Evolutionary conservation across 2,797 vertebrate genomes (phyloP).

Genomic region (Loriculus beryllinus): DNA sequence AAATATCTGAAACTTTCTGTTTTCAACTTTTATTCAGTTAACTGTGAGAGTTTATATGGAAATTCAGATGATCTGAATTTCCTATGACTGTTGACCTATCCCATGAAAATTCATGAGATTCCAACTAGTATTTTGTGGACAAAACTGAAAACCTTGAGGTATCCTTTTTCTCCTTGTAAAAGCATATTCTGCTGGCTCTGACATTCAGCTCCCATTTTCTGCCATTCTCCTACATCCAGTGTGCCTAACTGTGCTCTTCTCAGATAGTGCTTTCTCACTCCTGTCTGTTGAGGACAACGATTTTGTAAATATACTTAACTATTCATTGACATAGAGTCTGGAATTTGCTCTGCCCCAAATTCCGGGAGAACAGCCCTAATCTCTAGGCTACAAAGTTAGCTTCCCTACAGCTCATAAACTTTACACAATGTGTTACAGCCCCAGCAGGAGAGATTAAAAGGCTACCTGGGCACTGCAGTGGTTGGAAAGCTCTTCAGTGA

Average conservation of each 20-base stretch:
- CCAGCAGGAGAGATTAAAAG: not conserved
- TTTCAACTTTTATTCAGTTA: not conserved
- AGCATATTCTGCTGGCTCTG: not conserved
- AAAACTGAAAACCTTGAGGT: not conserved
- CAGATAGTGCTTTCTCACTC: not conserved
- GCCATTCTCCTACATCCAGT: not conserved
- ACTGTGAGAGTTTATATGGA: not conserved
- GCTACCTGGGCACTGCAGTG: not conserved
- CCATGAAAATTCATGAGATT: not conserved
- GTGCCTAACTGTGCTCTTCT: not conserved
- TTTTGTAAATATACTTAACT: not conserved
- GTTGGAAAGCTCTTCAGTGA: not conserved
- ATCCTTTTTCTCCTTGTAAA: not conserved
- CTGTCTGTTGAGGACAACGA: not conserved
- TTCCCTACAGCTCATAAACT: not conserved
- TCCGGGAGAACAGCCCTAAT: not conserved
- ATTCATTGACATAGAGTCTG: not conserved
- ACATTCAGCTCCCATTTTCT: not conserved
- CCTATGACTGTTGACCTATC: not conserved
- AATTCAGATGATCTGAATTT: not conserved
- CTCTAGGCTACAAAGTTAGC: not conserved
- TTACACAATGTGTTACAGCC: not conserved
- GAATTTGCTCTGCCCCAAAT: not conserved
- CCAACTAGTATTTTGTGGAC: not conserved
- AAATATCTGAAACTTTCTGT: not conserved